Base-by-base conservation (phyloP, 2,888 invertebrate genomes). In the Melieria omissa region DNA sequence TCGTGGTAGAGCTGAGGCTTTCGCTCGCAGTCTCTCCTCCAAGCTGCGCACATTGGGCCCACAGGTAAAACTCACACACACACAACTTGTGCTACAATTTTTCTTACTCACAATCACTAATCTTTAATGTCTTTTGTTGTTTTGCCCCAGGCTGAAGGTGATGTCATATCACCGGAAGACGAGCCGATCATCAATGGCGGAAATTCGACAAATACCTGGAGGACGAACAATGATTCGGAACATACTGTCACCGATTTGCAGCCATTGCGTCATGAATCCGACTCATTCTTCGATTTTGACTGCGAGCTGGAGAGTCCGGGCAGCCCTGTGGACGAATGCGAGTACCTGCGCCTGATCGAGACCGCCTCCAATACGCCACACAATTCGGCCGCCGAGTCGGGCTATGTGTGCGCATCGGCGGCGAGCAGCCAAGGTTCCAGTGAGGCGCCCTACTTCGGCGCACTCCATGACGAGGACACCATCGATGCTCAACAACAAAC, bases 1-100 rank as follows among this genome's bases (percentile, higher is more conserved):
- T 85, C 90, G 93, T 73, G 92, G 92, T 73, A 90, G 93, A 70
- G 94, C 94, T 71, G 94, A 94, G 84, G 93, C 93, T 72, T 94
- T 95, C 86, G 94, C 94, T 76, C 89, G 92, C 73, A 92, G 92
- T 82, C 88, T 95, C 75, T 93, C 94, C 83, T 91, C 92, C 70
- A 91, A 93, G 75, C 88, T 95, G 78, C 90, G 92, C 79, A 91
- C 92, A 76, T 89, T 94, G 76, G 93, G 93, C 72, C 88, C 90
- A 70, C 88, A 90, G 75, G 87, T 86, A 78, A 74, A 2, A 29
- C 29, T 29, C 29, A 1, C 29, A 29, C 29, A 29, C 29, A 52
- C 14, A 52, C 1, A 52, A 7, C 12, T 49, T 29, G 29, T 29
- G 29, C 29, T 29, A 29, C 29, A 29, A 29, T 29, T 29, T 29